Evolutionary conservation across 2,888 invertebrate genomes (phyloP), one percentile per base, ranked within the genome.

Genomic region (Microdon myrmicae): DNA sequence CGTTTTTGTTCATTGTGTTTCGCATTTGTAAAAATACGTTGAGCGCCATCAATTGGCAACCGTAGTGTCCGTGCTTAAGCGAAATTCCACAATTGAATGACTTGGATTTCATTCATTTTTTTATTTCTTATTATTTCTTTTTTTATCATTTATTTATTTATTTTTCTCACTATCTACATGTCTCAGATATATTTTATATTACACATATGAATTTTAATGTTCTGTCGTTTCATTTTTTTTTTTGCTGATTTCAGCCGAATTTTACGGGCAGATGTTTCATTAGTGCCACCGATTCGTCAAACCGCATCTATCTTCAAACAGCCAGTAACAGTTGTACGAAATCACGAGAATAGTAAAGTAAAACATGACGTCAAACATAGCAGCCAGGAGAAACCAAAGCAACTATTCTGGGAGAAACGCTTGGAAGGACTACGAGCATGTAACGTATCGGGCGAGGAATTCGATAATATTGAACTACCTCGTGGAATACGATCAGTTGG

Each of bases 291-390:
- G 1, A 96, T 97, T 61, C 85, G 97, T 31, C 97, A 98, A 82
- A 98, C 97, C 0, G 96, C 97, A 1, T 96, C 96, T 2, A 97
- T 99, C 74, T 98, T 98, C 79, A 98, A 98, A 76, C 98, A 99
- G 77, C 97, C 98, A 0, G 97, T 99, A 0, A 98, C 97, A 1
- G 92, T 98, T 3, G 88, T 94, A 72, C 92, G 93, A 77, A 94
- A 92, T 17, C 94, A 92, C 77, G 92, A 94, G 75, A 91, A 93
- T 72, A 90, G 92, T 74, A 90, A 92, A 82, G 92, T 94, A 8
- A 93, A 94, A 79, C 85, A 86, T 4, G 96, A 96, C 73, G 84
- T 93, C 69, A 96, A 96, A 80, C 93, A 94, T 80, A 94, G 93
- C 17, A 88, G 88, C 51, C 94, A 92, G 79, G 95, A 95, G 73